Evolutionary conservation across 2,113 vertebrate genomes (phyloP), one percentile per base, ranked within the genome.

Genomic region (Paraplagusia blochii): DNA sequence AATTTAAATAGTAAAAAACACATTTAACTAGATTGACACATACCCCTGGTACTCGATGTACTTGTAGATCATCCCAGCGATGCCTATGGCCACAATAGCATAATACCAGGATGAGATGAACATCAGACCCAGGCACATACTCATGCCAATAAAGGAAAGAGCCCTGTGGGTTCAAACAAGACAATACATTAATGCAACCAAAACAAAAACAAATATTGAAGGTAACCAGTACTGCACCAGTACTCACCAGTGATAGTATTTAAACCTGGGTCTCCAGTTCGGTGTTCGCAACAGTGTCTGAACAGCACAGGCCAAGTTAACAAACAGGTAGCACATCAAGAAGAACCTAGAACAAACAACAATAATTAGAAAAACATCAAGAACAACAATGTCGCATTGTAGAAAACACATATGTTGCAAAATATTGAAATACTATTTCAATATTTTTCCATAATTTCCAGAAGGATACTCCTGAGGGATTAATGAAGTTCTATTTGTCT

Each of bases 61-160:
- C 83, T 99, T 99, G 90, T 99, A 99, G 88, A 99, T 99, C 94
- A 99, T 95, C 77, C 95, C 95, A 14, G 97, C 97, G n/a, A 98
- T 98, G 13, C 92, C 89, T 93, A 98, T 99, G 58, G 97, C 97
- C 18, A 96, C 95, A 58, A 99, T 92, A 29, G 97, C 96, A 1
- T 99, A 99, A 79, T 99, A 98, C 97, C 97, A 99, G 57, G 97
- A 98, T 1, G 95, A 98, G 80, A 99, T 94, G 80, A 99, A 99
- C 97, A 99, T 99, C 44, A 99, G 90, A 4, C 95, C 94, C 75
- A 99, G 80, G 76, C 97, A 99, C 86, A 98, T 96, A 69, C 94
- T 99, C 97, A 99, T 99, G 38, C 97, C 97, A 46, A 99, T 86
- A 76, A 99, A 99, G 7, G 97, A 99, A 33, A 99, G 88, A 0